These are phyloP conservation scores for Acrobasis consociella DNA, from an alignment of 2,888 invertebrate genomes.

Conservation along the genomic window DNA sequence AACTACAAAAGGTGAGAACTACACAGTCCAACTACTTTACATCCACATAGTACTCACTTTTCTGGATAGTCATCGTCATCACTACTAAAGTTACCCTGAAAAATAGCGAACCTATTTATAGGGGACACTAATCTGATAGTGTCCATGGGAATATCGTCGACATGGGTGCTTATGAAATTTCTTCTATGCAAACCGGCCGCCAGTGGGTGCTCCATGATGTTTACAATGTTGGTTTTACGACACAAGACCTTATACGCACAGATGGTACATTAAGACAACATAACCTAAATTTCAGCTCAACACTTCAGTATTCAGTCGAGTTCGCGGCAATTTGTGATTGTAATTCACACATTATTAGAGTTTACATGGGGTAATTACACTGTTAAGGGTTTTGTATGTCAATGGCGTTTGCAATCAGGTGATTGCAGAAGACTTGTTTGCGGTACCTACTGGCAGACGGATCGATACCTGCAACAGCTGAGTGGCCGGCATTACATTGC, in stretches of 20 bases:
- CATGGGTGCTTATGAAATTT: slow-evolving; percentile 62
- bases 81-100: slow-evolving; percentile 60
- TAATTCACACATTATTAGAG: neutral
- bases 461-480: slow-evolving; percentile 73
- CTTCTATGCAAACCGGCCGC: slow-evolving; percentile 61
- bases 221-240: slow-evolving; percentile 30
- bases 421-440: slow-evolving; percentile 64
- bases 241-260: slow-evolving; percentile 27
- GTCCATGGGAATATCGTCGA: slow-evolving; percentile 64
- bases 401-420: slow-evolving; percentile 45
- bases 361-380: slow-evolving; percentile 31
- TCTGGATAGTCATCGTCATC: slow-evolving; percentile 57
- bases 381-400: slow-evolving; percentile 35
- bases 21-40: slow-evolving; percentile 1
- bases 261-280: slow-evolving; percentile 43
- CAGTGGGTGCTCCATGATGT: slow-evolving; percentile 52
- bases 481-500: slow-evolving; percentile 34
- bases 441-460: slow-evolving; percentile 44
- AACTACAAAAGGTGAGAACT: neutral
- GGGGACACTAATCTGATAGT: slow-evolving; percentile 68
- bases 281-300: slow-evolving; percentile 43
- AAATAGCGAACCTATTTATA: slow-evolving; percentile 65
- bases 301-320: slow-evolving; percentile 1
- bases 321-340: neutral
- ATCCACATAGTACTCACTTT: slow-evolving; percentile 57